Conservation (phyloP, 2,888 invertebrate genomes). For the Carpatolechia fugitivella region DNA sequence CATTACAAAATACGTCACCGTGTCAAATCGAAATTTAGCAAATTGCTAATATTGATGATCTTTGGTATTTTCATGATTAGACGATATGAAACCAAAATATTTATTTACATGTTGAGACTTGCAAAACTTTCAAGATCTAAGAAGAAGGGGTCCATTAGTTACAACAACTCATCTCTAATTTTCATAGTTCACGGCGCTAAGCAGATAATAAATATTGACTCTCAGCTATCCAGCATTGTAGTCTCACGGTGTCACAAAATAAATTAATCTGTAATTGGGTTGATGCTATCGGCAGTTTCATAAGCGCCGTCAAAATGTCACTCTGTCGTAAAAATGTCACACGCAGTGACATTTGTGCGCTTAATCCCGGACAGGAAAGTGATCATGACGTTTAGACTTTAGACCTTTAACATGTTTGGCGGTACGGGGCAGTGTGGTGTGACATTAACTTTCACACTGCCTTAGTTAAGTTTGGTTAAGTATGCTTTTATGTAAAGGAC, state of each 20-base stretch:
- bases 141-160: background rate
- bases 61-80: too few relatives aligned
- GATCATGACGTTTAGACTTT: constrained; percentile 46
- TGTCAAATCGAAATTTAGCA: too few relatives aligned
- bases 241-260: constrained; percentile 36
- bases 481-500: too few relatives aligned
- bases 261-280: constrained; percentile 74
- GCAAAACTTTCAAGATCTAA: too few relatives aligned
- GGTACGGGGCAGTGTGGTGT: background rate
- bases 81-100: too few relatives aligned
- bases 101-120: too few relatives aligned
- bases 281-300: constrained; percentile 52
- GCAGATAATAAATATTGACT: constrained; percentile 4
- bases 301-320: constrained; percentile 62
- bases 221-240: background rate
- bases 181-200: constrained; percentile 1
- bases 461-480: too few relatives aligned
- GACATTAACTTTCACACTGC: too few relatives aligned
- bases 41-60: too few relatives aligned
- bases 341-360: constrained; percentile 71
- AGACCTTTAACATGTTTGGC: constrained; percentile 11
- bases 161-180: background rate
- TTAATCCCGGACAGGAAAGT: constrained; percentile 69
- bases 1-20: too few relatives aligned
- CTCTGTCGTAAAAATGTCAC: constrained; percentile 74